Base-by-base conservation (phyloP, 2,113 vertebrate genomes). In the Myodes glareolus region DNA sequence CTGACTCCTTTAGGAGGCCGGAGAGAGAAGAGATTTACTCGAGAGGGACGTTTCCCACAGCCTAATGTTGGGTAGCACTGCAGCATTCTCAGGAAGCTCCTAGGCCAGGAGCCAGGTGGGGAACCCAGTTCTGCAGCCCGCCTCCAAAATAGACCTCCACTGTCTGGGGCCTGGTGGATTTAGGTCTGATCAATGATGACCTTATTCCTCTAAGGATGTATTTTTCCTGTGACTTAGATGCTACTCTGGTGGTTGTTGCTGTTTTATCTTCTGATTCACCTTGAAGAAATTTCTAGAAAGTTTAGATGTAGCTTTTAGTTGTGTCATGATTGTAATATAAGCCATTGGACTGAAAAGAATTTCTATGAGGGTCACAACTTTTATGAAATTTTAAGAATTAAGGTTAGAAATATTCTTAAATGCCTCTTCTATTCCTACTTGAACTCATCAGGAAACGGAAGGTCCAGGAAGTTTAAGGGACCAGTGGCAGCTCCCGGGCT, bases 191-290 rank as follows among this genome's bases (percentile, higher is more conserved):
- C 39, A 96, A 82, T 36, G 68, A 31, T 65, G 85, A 45, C 5
- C 33, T 78, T 90, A 73, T 92, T 91, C 58, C 58, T 76, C n/a
- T 16, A 95, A 94, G 39, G 76, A 95, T 58, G 55, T 77, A 3
- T 68, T 33, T 61, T 92, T 96, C 91, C 27, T 94, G 39, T 88
- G 42, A 88, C 33, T 89, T 91, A 65, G 0, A 50, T 80, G 68
- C 21, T 50, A 50, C 67, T 1, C 25, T 63, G 25, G 23, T 96
- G 55, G 17, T 58, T 58, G 17, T 58, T 58, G 55, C 55, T 95
- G 70, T 90, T 96, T 95, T 52, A 77, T 88, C 42, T 76, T 86
- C 45, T 93, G 42, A n/a, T 58, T 94, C 42, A 88, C 75, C 14
- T 91, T 91, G 68, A 21, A 73, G 7, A 63, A 92, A 36, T 82